A percentile compares a stretch with the other conserved stretches of the same genome.
Evolutionary conservation across 2,888 invertebrate species (phyloP).

Genomic region (Furcula furcula): DNA sequence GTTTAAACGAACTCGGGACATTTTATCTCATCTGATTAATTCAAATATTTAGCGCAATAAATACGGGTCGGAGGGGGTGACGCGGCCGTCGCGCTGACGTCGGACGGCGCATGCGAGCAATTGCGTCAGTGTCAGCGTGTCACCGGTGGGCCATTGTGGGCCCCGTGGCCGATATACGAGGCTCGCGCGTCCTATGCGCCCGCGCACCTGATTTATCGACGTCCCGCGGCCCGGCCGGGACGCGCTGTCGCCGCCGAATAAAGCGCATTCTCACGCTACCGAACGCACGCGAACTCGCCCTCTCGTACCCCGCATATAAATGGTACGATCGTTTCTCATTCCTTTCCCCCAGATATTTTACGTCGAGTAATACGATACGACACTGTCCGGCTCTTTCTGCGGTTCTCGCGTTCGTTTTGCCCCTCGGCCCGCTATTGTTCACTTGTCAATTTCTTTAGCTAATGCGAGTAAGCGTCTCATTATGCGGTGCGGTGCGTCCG

Average conservation of each 20-base stretch:
- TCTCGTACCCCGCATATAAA: constrained; percentile 73
- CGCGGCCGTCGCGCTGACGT: constrained; percentile 50
- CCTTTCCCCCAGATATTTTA: constrained; percentile 80
- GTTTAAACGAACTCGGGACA: constrained; percentile 71
- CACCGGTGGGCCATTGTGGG: constrained; percentile 68
- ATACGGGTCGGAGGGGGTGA: constrained; percentile 50
- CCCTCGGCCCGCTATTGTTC: constrained; percentile 75
- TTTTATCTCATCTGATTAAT: constrained; percentile 81
- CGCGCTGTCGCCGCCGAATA: constrained; percentile 72
- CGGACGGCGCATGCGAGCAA: constrained; percentile 67
- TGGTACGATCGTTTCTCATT: constrained; percentile 79
- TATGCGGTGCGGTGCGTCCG: constrained; percentile 78
- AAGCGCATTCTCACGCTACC: constrained; percentile 81
- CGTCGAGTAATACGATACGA: constrained; percentile 81
- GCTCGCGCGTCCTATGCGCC: constrained; percentile 51
- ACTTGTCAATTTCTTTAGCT: constrained; percentile 82
- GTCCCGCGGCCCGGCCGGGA: constrained; percentile 53
- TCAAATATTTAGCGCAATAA: constrained; percentile 81
- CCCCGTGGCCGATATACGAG: constrained; percentile 62
- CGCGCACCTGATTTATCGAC: constrained; percentile 75
- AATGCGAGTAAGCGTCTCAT: constrained; percentile 82
- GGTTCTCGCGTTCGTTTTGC: constrained; percentile 73
- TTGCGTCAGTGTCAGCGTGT: constrained; percentile 74
- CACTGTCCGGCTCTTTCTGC: constrained; percentile 81
- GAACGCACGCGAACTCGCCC: constrained; percentile 77